phyloP scores from a whole-genome alignment of 30 jellyfish, hydroid and myxozoan genomes.

The Mastigias papua region DNA sequence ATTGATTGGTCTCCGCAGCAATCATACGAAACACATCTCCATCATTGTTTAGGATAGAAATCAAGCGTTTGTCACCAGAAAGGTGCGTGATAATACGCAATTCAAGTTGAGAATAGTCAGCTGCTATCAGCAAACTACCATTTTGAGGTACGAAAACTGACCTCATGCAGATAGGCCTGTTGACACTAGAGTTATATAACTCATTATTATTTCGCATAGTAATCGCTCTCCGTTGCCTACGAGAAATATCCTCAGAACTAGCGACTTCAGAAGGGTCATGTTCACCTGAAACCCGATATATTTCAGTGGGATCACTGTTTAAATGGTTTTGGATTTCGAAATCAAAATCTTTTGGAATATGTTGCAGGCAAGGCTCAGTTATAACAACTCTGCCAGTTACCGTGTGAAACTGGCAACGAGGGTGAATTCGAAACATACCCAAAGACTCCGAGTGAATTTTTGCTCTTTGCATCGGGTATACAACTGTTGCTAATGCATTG shows the following conservation, averaged over 20 bases:
- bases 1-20: slow-evolving; percentile 89
- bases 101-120: slow-evolving; percentile 95
- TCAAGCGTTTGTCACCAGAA: slow-evolving; percentile 71
- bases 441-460: slow-evolving; percentile 13
- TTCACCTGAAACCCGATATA: background rate
- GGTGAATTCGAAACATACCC: slow-evolving; percentile 70
- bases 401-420: slow-evolving; percentile 83
- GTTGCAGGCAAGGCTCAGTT: slow-evolving; percentile 92
- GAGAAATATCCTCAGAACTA: background rate
- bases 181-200: background rate
- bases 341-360: slow-evolving; percentile 94
- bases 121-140: slow-evolving; percentile 77
- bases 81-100: slow-evolving; percentile 89
- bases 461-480: slow-evolving; percentile 89
- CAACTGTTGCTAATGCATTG: slow-evolving; percentile 80
- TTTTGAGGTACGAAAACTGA: slow-evolving; percentile 85
- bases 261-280: background rate
- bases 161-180: slow-evolving; percentile 86
- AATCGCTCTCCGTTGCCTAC: background rate
- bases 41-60: slow-evolving; percentile 54
- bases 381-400: slow-evolving; percentile 95
- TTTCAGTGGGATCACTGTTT: background rate
- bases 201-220: background rate
- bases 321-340: background rate
- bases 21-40: slow-evolving; percentile 92